Evolutionary conservation across 2,888 invertebrate genomes (phyloP).

Genomic region (Volucella inanis): DNA sequence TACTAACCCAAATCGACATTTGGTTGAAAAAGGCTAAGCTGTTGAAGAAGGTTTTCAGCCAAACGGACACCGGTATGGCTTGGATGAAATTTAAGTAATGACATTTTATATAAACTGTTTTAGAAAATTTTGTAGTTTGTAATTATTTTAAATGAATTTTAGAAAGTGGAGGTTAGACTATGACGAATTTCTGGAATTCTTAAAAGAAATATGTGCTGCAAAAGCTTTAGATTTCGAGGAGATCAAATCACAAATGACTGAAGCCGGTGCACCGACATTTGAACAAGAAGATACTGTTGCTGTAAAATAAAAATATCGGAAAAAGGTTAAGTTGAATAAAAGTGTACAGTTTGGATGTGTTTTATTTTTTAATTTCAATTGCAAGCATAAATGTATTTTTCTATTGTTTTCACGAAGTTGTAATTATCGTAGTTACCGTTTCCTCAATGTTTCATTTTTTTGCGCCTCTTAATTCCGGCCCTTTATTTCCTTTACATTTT

Average conservation of each 20-base stretch:
- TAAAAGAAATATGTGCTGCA: slow-evolving; percentile 74
- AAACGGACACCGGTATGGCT: slow-evolving; percentile 78
- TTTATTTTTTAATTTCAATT: no score
- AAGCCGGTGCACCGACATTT: slow-evolving; percentile 75
- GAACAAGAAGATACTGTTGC: slow-evolving; percentile 65
- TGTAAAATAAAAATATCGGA: slow-evolving; percentile 65
- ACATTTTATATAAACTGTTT: neutral
- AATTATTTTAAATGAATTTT: slow-evolving; percentile 11
- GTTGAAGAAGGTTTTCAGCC: slow-evolving; percentile 75
- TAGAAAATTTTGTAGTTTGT: neutral
- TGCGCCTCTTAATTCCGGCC: no score
- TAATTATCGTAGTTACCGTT: no score
- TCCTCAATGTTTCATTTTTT: no score
- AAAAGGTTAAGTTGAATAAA: no score
- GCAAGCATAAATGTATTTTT: no score
- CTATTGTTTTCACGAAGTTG: no score
- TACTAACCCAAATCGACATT: slow-evolving; percentile 78
- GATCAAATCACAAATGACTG: slow-evolving; percentile 75
- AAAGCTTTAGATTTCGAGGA: slow-evolving; percentile 73
- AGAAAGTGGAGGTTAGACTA: slow-evolving; percentile 79
- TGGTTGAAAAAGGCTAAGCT: slow-evolving; percentile 78
- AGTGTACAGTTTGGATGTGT: no score
- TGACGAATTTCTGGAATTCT: slow-evolving; percentile 78
- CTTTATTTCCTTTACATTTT: no score
- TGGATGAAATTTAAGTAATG: slow-evolving; percentile 79